Evolutionary conservation across 2,797 vertebrate genomes (phyloP).

Genomic region (Sebastes hubbsi): DNA sequence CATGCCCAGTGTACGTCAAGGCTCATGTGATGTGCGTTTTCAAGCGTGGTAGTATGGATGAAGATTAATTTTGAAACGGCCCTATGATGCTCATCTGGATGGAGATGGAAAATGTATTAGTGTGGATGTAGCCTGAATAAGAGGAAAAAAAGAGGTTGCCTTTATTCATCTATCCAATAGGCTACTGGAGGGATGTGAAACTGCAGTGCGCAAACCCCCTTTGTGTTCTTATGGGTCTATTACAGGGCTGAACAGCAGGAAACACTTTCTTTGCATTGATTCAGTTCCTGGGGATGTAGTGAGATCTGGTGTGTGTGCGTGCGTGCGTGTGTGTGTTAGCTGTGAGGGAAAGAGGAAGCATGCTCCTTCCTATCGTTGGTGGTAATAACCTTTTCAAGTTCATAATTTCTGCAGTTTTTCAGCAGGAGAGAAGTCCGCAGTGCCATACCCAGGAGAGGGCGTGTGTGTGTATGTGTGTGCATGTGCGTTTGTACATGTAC

Average conservation of each 20-base stretch:
- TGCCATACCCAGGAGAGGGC: slow-evolving; percentile 31
- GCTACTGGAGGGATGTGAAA: neutral
- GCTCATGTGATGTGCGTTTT: no score
- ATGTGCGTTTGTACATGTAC: slow-evolving; percentile 30
- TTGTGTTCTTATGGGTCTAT: neutral
- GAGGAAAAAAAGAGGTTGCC: neutral
- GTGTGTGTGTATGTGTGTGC: neutral
- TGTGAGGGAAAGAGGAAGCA: slow-evolving; percentile 56
- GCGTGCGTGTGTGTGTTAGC: slow-evolving; percentile 1
- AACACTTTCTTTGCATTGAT: slow-evolving; percentile 28
- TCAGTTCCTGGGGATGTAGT: slow-evolving; percentile 15
- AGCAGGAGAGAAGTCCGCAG: slow-evolving; percentile 64
- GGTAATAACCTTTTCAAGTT: slow-evolving; percentile 59
- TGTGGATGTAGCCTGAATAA: neutral
- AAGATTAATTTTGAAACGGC: no score
- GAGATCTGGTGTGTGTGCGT: slow-evolving; percentile 12
- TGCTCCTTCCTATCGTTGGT: slow-evolving; percentile 58
- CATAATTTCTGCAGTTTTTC: slow-evolving; percentile 56
- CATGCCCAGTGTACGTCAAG: no score
- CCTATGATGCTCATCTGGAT: no score
- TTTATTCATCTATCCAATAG: neutral
- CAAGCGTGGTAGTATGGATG: no score
- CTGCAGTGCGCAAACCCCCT: slow-evolving; percentile 11
- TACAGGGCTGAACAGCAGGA: slow-evolving; percentile 26
- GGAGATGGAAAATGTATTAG: no score